Evolutionary conservation across 2,113 vertebrate species (phyloP), one percentile per base, ranked within the genome.

Genomic region (Salvelinus namaycush): DNA sequence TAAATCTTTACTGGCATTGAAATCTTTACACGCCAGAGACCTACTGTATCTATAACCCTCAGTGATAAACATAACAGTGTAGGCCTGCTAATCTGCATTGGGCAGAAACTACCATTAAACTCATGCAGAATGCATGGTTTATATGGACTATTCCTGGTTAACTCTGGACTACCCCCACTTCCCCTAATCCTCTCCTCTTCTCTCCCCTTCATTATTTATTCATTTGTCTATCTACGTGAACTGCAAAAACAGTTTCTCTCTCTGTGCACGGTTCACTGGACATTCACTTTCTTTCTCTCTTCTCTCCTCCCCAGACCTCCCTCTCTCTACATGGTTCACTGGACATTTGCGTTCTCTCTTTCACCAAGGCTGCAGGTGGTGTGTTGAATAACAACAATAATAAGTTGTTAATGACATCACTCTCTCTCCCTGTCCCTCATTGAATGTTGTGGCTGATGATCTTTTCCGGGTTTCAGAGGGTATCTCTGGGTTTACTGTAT

Each of bases 301-400:
- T 73, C 5, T 70, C 83, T 51, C 83, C 79, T 86, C 87, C 87
- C 18, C 39, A 44, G 39, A 44, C 39, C 39, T 44, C 9, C 84
- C 44, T 84, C 81, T 86, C 87, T 75, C 81, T 18, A 54, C 51
- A 54, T 16, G 51, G 51, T 54, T 54, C 51, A 54, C 51, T 78
- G 68, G 26, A 72, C 72, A 79, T 85, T 84, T 26, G 72, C 79
- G 86, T 79, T 89, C 81, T 77, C 79, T 76, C 27, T 24, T 31
- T 16, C 16, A 12, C 76, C 44, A 31, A 26, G 51, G 51, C 51
- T 54, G 51, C 51, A 54, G 51, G 51, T 54, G 51, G 16, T 54
- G 51, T 44, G 16, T 18, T 54, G 51, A 54, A 54, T 54, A 54
- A 54, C 16, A 54, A 54, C 51, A 54, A 18, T 54, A 54, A 54